A percentile compares a stretch with the other conserved stretches of the same genome.
Evolutionary conservation across 2,888 invertebrate species (phyloP).

Genomic region (Acronicta leporina): DNA sequence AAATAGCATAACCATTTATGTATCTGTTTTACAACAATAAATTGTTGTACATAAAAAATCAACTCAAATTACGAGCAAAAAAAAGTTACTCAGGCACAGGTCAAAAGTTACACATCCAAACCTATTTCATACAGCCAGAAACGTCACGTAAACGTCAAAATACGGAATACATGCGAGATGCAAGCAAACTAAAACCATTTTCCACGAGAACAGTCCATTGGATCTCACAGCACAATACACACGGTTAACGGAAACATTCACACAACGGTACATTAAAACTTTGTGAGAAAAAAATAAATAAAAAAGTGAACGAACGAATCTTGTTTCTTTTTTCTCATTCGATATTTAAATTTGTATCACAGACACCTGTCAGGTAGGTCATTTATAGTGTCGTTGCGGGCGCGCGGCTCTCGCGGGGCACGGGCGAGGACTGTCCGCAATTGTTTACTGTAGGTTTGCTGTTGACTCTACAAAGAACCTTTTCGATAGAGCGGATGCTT

Average conservation of each 20-base stretch:
- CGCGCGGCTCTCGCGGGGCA: constrained; percentile 78
- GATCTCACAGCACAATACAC: constrained; percentile 77
- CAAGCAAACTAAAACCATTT: constrained; percentile 57
- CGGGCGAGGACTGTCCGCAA: constrained; percentile 81
- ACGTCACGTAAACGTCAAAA: constrained; percentile 53
- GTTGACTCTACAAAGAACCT: constrained; percentile 72
- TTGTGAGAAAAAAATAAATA: constrained; percentile 55
- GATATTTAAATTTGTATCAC: constrained; percentile 62
- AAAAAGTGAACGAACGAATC: constrained; percentile 76
- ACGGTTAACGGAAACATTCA: constrained; percentile 71
- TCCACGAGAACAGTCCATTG: constrained; percentile 68
- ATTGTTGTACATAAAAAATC: background rate
- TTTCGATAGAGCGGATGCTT: constrained; percentile 38
- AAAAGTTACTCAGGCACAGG: constrained; percentile 25
- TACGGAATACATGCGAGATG: constrained; percentile 52
- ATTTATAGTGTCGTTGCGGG: constrained; percentile 57
- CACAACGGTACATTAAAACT: constrained; percentile 67
- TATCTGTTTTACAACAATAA: background rate
- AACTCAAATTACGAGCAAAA: constrained; percentile 1
- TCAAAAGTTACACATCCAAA: constrained; percentile 46
- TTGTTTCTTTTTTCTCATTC: constrained; percentile 66
- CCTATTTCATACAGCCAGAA: constrained; percentile 47
- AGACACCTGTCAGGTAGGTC: constrained; percentile 74
- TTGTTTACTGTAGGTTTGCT: constrained; percentile 83
- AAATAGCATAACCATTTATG: background rate